Conservation (phyloP, 2,113 vertebrate species). For the Mustela lutreola region DNA sequence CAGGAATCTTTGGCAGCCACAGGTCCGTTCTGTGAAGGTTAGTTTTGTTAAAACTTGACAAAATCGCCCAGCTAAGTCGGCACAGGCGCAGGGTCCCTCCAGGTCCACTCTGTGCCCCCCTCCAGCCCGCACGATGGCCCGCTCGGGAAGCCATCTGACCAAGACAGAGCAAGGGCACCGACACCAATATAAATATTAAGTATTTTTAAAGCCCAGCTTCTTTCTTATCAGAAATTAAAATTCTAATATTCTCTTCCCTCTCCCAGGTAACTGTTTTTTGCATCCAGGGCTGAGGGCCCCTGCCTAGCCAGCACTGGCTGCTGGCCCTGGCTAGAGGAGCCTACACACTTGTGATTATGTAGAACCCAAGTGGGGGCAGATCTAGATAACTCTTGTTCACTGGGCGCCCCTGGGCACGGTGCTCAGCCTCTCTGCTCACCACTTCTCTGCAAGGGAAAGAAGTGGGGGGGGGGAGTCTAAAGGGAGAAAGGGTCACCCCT, state of each 20-base stretch:
- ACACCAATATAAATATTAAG: background rate
- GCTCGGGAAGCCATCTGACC: background rate
- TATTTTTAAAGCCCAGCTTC: background rate
- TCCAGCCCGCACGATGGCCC: background rate
- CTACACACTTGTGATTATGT: background rate
- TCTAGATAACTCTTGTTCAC: background rate
- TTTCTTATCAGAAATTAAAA: background rate
- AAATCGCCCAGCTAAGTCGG: background rate
- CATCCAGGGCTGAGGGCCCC: background rate
- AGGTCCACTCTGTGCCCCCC: background rate
- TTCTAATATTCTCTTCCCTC: background rate
- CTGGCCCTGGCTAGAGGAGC: background rate
- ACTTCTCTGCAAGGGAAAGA: background rate
- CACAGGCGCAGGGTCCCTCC: background rate
- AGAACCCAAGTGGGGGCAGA: background rate
- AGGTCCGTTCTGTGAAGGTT: background rate
- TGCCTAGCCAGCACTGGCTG: background rate
- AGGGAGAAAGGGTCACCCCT: background rate
- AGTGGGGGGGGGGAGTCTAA: accelerated
- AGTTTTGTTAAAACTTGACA: background rate
- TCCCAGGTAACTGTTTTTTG: background rate
- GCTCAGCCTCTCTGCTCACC: background rate
- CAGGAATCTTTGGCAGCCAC: background rate
- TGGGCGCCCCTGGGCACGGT: background rate
- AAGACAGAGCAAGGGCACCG: background rate